A percentile compares a stretch with the other conserved stretches of the same genome.
Evolutionary conservation across 92 coral and sea anemone species (phyloP).

Genomic region (Plumapathes pennacea): DNA sequence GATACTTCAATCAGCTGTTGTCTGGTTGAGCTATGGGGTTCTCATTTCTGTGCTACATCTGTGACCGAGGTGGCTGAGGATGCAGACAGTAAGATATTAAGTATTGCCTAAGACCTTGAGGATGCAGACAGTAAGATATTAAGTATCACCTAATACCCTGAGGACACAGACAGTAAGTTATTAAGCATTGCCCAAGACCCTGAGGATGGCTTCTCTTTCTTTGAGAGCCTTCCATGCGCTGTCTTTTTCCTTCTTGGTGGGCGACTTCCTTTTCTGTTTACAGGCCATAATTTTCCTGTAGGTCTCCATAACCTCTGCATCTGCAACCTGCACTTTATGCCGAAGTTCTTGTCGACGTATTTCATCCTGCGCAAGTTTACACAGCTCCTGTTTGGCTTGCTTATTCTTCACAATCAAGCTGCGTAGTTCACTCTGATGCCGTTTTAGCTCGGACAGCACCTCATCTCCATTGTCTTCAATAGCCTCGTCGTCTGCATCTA

Average conservation of each 20-base stretch:
- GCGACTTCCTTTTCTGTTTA: slow-evolving; percentile 94
- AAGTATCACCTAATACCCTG: too few relatives aligned
- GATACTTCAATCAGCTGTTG: too few relatives aligned
- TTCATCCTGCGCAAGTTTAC: slow-evolving; percentile 84
- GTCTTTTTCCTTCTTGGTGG: slow-evolving; percentile 92
- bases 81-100: too few relatives aligned
- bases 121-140: too few relatives aligned
- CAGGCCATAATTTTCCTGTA: slow-evolving; percentile 80
- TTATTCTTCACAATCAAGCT: slow-evolving; percentile 77
- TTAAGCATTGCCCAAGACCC: slow-evolving; percentile 76
- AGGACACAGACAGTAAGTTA: background rate
- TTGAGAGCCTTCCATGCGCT: slow-evolving; percentile 84
- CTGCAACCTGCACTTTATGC: slow-evolving; percentile 84
- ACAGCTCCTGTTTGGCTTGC: slow-evolving; percentile 77
- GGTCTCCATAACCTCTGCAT: slow-evolving; percentile 95
- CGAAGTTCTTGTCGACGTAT: slow-evolving; percentile 92
- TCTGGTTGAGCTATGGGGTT: too few relatives aligned
- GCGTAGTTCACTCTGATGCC: slow-evolving; percentile 85
- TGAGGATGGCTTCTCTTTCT: slow-evolving; percentile 92
- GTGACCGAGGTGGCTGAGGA: too few relatives aligned
- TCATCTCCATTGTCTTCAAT: slow-evolving; percentile 90
- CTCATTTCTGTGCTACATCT: too few relatives aligned
- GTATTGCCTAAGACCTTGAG: too few relatives aligned
- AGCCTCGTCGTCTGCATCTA: slow-evolving; percentile 69
- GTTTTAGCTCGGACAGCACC: slow-evolving; percentile 77